Conservation (phyloP, 64 coral and sea anemone genomes). For the Actinia equina region DNA sequence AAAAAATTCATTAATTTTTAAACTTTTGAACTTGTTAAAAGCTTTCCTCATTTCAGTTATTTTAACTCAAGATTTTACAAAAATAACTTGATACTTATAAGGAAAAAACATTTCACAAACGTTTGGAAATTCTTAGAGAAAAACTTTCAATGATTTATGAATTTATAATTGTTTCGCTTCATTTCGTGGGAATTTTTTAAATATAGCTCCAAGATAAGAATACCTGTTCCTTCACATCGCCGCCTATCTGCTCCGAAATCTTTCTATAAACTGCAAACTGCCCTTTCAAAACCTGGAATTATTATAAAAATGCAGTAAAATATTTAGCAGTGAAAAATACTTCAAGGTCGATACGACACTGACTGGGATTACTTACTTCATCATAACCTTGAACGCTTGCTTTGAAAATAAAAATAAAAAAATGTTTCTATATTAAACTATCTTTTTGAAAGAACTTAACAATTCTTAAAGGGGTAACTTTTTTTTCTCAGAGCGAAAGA, state of each 20-base stretch:
- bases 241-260: constrained; percentile 57
- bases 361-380: background rate
- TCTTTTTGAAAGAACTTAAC: background rate
- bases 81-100: background rate
- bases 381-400: constrained; percentile 2
- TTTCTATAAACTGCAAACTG: background rate
- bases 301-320: background rate
- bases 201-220: background rate
- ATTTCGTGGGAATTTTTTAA: background rate
- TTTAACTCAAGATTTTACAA: background rate
- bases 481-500: background rate
- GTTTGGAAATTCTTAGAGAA: too few relatives aligned
- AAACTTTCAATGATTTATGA: background rate
- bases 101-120: background rate
- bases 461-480: background rate
- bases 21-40: background rate
- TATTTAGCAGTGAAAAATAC: background rate
- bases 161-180: background rate
- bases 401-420: background rate
- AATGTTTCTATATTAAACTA: background rate
- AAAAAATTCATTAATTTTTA: background rate
- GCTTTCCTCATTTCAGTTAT: background rate
- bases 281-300: background rate
- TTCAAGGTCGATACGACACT: background rate
- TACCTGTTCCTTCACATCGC: constrained; percentile 55